Base-by-base conservation (phyloP, 2,888 invertebrate species). In the Caenorhabditis becei region DNA sequence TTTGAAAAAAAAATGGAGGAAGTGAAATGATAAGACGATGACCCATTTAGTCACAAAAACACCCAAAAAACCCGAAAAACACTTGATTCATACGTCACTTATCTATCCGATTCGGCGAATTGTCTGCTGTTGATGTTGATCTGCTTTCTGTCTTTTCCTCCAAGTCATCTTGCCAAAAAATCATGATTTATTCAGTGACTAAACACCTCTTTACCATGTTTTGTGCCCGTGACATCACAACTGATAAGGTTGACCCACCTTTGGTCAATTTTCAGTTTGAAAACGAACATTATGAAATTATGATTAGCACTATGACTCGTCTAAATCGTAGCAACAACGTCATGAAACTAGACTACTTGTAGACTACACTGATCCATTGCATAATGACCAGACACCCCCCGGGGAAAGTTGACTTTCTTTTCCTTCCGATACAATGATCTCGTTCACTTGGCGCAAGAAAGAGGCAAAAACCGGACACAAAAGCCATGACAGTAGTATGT, bases 371-470 rank as follows among this genome's bases (percentile, higher is more conserved):
- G 51, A 51, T 51, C 51, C 7, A 1, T 51, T 24, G 24, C 26
- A 51, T 47, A 47, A 47, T 3, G 24, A n/a, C 49, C 49, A 49
- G 49, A 49, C 49, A 49, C 49, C 44, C 44, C 16, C 3, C 18
- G 20, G 18, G 2, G 20, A 4, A 49, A 20, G 49, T 49, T 47
- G 47, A 47, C 18, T 47, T 47, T 20, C 47, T 18, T n/a, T 7
- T 47, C 47, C 47, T 47, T 2, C 5, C 24, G n/a, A n/a, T n/a
- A n/a, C 51, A 51, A 49, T 49, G 49, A 49, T 49, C 49, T 49
- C 51, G 51, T 24, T 51, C 24, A 23, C 51, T 24, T 11, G 23
- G 24, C 51, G 51, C 3, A 14, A 14, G 14, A 14, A 41, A 51
- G 24, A 51, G 14, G 11, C 24, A 7, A 24, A 18, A 10, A 47